phyloP scores from a whole-genome alignment of 2,113 vertebrate species.

The Brachypodius melanocephalos region DNA sequence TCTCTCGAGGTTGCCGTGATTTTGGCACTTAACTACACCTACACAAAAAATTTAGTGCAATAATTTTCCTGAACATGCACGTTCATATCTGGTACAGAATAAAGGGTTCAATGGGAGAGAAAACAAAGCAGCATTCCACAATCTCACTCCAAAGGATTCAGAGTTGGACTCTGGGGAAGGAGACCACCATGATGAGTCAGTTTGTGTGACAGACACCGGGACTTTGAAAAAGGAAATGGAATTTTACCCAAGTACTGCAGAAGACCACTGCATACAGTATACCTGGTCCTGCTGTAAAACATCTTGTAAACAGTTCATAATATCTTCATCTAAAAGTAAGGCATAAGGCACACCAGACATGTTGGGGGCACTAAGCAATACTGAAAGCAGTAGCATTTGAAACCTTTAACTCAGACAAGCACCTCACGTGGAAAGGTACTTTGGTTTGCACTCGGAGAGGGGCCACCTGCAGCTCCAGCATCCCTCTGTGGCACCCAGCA shows the following conservation, averaged over 20 bases:
- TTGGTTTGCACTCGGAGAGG: conserved; percentile 60
- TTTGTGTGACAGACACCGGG: conserved; percentile 30
- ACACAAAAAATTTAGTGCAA: conserved; percentile 66
- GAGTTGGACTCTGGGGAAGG: conserved; percentile 64
- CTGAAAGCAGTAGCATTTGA: conserved; percentile 60
- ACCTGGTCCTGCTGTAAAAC: conserved; percentile 76
- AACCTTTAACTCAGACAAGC: conserved; percentile 61
- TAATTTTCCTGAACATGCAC: conserved; percentile 65
- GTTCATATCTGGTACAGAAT: conserved; percentile 63
- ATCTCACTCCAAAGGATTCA: conserved; percentile 58
- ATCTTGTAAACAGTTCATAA: conserved; percentile 81
- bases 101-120: conserved; percentile 41
- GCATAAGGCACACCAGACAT: conserved; percentile 83
- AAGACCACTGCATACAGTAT: conserved; percentile 69
- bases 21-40: conserved; percentile 71
- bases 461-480: conserved; percentile 26
- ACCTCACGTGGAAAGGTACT: conserved; percentile 70
- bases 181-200: conserved; percentile 46
- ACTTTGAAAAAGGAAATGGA: conserved; percentile 67
- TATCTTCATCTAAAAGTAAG: conserved; percentile 77
- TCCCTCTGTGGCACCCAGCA: not conserved
- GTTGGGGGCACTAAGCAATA: conserved; percentile 73
- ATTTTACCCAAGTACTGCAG: conserved; percentile 73
- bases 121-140: conserved; percentile 71
- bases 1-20: conserved; percentile 62